phyloP scores from a whole-genome alignment of 1,140 invertebrate species.

The Magallana ariakensis region DNA sequence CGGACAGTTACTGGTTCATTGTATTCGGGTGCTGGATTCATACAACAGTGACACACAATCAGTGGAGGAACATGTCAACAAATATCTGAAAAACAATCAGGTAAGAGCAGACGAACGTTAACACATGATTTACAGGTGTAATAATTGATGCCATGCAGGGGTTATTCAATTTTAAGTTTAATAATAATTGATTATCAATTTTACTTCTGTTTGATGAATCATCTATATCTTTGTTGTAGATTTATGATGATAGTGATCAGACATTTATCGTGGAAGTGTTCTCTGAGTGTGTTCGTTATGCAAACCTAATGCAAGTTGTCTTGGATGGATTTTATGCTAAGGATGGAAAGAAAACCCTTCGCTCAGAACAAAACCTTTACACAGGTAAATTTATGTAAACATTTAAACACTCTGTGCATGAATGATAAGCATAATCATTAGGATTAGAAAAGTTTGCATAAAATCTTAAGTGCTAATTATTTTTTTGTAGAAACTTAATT shows the following conservation, averaged over 20 bases:
- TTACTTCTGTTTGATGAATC: no score
- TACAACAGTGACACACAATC: constrained; percentile 67
- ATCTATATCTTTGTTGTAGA: constrained; percentile 59
- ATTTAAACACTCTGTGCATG: no score
- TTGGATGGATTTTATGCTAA: constrained; percentile 74
- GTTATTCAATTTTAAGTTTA: no score
- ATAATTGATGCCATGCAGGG: no score
- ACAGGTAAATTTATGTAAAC: constrained; percentile 63
- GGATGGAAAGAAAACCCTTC: constrained; percentile 75
- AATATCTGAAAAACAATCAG: constrained; percentile 64
- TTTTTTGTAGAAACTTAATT: no score
- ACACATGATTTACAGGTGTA: no score
- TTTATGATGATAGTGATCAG: constrained; percentile 70
- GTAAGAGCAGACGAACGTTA: constrained; percentile 49
- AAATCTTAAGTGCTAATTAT: no score
- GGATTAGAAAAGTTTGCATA: no score
- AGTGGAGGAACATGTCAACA: constrained; percentile 73
- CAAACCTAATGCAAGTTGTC: constrained; percentile 69
- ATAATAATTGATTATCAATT: no score
- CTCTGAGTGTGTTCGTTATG: constrained; percentile 74
- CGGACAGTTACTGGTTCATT: constrained; percentile 63
- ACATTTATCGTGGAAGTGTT: constrained; percentile 77
- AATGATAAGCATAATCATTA: no score
- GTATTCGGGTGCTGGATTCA: constrained; percentile 68
- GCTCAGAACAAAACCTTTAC: constrained; percentile 73